phyloP scores from a whole-genome alignment of 2,888 invertebrate genomes.

The Rhagonycha lutea region DNA sequence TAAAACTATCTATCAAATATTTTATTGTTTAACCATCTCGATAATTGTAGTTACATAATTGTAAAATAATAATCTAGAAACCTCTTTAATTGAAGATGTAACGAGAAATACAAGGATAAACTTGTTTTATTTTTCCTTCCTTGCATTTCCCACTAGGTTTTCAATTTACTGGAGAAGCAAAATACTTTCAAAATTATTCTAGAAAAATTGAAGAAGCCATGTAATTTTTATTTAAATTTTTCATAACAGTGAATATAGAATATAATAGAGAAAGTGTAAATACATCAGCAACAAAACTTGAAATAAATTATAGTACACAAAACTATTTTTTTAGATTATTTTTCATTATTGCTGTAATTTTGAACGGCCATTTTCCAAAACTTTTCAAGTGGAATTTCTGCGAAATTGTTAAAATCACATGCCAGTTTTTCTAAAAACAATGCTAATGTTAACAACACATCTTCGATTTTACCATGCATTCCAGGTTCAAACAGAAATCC shows the following conservation, averaged over 20 bases:
- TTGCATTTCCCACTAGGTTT: no score
- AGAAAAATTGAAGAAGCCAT: not conserved
- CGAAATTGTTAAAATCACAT: not conserved
- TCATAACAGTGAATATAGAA: no score
- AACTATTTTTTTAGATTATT: not conserved
- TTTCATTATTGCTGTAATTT: not conserved
- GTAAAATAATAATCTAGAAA: not conserved
- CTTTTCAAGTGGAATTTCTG: not conserved
- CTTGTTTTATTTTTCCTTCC: no score
- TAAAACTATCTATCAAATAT: not conserved
- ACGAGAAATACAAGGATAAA: no score
- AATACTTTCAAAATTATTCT: no score
- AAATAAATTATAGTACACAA: no score
- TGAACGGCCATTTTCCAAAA: not conserved
- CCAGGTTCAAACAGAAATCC: not conserved
- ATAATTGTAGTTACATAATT: not conserved
- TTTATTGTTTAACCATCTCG: not conserved
- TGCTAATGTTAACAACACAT: not conserved
- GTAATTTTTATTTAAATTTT: not conserved
- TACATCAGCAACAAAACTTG: no score
- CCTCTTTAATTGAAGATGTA: no score
- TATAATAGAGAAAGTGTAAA: not conserved
- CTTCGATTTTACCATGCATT: fast-evolving
- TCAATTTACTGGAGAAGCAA: no score
- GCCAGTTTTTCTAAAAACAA: not conserved